Evolutionary conservation across 2,113 vertebrate genomes (phyloP).

Genomic region (Tenrec ecaudatus): DNA sequence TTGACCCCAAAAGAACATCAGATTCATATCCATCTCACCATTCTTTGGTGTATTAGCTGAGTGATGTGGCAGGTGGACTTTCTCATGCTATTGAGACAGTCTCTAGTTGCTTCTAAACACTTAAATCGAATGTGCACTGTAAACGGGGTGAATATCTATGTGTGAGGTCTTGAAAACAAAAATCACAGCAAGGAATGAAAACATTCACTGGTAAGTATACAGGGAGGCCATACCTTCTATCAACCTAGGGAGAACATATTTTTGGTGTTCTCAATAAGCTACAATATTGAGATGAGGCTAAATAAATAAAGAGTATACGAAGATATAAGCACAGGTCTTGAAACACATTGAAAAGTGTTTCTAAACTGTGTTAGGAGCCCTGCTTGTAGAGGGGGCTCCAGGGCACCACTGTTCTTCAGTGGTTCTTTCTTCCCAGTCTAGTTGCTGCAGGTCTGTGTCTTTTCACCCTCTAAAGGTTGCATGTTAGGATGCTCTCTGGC

Average conservation of each 20-base stretch:
- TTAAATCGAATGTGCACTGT: background rate
- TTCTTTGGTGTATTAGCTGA: background rate
- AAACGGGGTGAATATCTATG: no score
- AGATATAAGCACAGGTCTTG: constrained; percentile 10
- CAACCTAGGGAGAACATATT: background rate
- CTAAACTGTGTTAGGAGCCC: background rate
- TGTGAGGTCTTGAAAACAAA: background rate
- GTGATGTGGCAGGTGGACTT: background rate
- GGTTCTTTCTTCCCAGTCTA: background rate
- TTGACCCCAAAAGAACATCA: background rate
- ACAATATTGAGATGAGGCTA: constrained; percentile 10
- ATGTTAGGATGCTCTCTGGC: no score
- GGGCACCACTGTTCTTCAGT: background rate
- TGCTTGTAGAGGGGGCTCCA: background rate
- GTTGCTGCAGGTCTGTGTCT: background rate
- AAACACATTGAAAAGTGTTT: constrained; percentile 6
- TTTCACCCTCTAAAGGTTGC: background rate
- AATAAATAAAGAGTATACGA: background rate
- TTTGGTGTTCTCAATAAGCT: constrained; percentile 17
- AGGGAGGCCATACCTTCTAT: background rate
- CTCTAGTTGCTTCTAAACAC: background rate
- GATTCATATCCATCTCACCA: background rate
- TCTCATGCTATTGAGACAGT: background rate
- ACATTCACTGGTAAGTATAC: background rate
- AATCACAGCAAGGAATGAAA: background rate